phyloP scores from a whole-genome alignment of 1,140 invertebrate genomes.

The Lordiphosa stackelbergi region DNA sequence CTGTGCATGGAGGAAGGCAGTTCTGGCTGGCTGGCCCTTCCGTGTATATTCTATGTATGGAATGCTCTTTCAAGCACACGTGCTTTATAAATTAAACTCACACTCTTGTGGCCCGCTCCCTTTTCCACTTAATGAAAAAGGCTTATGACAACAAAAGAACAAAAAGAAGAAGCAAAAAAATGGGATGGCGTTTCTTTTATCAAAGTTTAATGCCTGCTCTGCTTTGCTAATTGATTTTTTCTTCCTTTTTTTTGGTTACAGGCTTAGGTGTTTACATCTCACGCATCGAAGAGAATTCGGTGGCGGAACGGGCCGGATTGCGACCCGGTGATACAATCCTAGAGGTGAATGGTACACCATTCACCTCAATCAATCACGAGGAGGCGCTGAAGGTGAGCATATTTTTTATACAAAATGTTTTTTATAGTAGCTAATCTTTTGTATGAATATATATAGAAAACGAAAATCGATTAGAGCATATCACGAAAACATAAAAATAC shows the following conservation, averaged over 20 bases:
- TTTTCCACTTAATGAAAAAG: constrained; percentile 59
- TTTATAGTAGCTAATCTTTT: constrained; percentile 56
- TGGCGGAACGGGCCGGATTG: constrained; percentile 89
- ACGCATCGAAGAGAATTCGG: constrained; percentile 89
- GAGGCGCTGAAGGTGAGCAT: constrained; percentile 89
- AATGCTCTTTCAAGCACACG: constrained; percentile 39
- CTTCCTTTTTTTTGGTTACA: constrained; percentile 66
- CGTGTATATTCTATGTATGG: constrained; percentile 11
- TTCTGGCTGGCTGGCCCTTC: constrained; percentile 18
- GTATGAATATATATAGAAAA: constrained; percentile 22
- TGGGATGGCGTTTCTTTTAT: constrained; percentile 19
- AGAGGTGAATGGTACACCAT: constrained; percentile 92
- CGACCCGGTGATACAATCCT: constrained; percentile 92
- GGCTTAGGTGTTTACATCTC: constrained; percentile 92
- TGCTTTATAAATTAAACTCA: constrained; percentile 71
- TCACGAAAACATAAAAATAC: constrained; percentile 1
- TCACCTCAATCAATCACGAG: constrained; percentile 90
- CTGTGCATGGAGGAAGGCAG: constrained; percentile 30
- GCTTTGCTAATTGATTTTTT: constrained; percentile 61
- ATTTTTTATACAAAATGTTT: constrained; percentile 30
- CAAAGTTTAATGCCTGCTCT: constrained; percentile 15
- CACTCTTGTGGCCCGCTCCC: constrained; percentile 56
- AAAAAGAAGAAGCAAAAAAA: constrained; percentile 22
- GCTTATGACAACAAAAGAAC: constrained; percentile 29
- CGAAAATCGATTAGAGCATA: constrained; percentile 61